These are phyloP conservation scores for Lamellibrachia columna DNA, from an alignment of 2,888 invertebrate genomes.

Conservation along the genomic window DNA sequence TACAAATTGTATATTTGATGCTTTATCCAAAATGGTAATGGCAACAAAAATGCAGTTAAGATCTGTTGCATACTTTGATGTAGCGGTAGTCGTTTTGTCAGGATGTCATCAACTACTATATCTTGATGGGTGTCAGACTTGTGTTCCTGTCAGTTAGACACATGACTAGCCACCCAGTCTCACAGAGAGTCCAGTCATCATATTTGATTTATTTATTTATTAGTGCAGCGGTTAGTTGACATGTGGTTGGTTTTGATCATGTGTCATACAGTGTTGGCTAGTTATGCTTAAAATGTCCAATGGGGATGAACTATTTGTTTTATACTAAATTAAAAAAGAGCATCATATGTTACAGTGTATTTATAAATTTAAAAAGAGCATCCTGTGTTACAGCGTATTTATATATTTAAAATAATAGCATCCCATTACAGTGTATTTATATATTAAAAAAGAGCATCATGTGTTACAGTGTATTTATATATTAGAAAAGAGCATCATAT, in stretches of 20 bases:
- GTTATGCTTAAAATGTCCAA: background rate
- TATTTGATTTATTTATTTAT: background rate
- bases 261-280: background rate
- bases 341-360: too few relatives aligned
- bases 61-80: background rate
- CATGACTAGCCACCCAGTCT: background rate
- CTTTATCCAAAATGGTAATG: background rate
- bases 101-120: background rate
- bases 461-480: too few relatives aligned
- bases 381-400: too few relatives aligned
- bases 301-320: too few relatives aligned
- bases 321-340: too few relatives aligned
- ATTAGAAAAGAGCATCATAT: too few relatives aligned
- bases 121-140: background rate
- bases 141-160: background rate
- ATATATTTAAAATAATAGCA: too few relatives aligned
- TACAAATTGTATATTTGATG: background rate
- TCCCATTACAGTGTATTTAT: too few relatives aligned
- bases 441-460: too few relatives aligned
- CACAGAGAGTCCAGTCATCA: background rate
- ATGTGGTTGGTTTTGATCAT: background rate
- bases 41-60: background rate
- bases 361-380: too few relatives aligned
- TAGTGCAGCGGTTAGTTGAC: background rate
- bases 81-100: background rate